Evolutionary conservation across 2,113 vertebrate species (phyloP), one percentile per base, ranked within the genome.

Genomic region (Oryzias curvinotus): DNA sequence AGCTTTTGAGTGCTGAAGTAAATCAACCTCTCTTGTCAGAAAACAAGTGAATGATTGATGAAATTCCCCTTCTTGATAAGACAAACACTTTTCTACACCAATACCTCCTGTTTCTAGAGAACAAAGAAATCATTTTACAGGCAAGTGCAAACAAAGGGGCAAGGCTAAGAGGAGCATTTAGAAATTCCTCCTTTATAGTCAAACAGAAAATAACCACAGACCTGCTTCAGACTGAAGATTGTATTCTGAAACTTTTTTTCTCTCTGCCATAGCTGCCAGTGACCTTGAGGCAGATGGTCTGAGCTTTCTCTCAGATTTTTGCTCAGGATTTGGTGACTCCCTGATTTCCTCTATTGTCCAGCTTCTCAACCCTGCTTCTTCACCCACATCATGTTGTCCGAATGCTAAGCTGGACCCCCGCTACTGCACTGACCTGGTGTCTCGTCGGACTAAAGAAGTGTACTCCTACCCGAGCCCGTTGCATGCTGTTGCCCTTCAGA

Each of bases 381-480:
- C 71, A 7, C 28, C 36, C 52, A 28, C 58, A 25, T 70, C 73
- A 52, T 54, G 67, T 3, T 57, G 71, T 48, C 58, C 62, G 14
- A 88, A 78, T 52, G 71, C 89, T n/a, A 87, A 90, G 36, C 67
- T 92, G 53, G 92, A 93, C 55, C 73, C 87, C 6, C 89, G 85
- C 46, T 94, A 88, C 77, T 92, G 90, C 59, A 90, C 87, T 0
- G 92, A 94, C 79, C 77, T 94, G 23, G 88, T 94, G 23, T 94
- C 92, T 28, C 86, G 91, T 23, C 85, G 90, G 71, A 93, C 91
- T 71, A 92, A 91, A 69, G 93, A 94, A 65, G 87, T 93, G 44
- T 94, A 94, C 65, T 75, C 88, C 6, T 94, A 92, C 68, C 93
- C 93, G n/a, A 94, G 93, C 71, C 93, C 93, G 0, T 80, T 94